Conservation (phyloP, 2,888 invertebrate species). For the Epistrophe eligans region DNA sequence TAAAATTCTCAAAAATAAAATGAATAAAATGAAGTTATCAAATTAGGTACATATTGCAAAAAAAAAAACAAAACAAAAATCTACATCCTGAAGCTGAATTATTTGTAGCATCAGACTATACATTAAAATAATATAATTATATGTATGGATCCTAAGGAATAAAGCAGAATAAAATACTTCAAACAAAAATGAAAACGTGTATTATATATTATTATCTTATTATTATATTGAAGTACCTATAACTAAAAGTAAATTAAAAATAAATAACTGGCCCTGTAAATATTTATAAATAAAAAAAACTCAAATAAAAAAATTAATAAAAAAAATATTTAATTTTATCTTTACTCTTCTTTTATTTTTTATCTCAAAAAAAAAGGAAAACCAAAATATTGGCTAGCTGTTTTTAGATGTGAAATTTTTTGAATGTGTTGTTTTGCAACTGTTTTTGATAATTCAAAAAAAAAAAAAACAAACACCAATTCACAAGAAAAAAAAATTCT, state of each 20-base stretch:
- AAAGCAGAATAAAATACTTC: constrained; percentile 56
- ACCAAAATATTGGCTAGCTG: constrained; percentile 59
- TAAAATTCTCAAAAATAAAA: constrained; percentile 81
- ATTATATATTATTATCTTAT: constrained; percentile 61
- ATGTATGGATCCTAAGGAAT: constrained; percentile 63
- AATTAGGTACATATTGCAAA: constrained; percentile 35
- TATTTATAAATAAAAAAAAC: constrained; percentile 71
- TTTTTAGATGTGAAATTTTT: constrained; percentile 68
- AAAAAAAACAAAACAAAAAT: constrained; percentile 39
- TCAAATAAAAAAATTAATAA: constrained; percentile 34
- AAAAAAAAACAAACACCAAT: constrained; percentile 30
- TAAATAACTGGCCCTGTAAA: constrained; percentile 77
- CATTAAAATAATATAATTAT: constrained; percentile 48
- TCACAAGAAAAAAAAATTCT: constrained; percentile 43
- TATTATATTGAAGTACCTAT: constrained; percentile 69
- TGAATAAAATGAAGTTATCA: constrained; percentile 71
- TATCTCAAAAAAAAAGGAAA: constrained; percentile 54
- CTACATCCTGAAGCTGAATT: constrained; percentile 63
- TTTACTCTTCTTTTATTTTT: constrained; percentile 41
- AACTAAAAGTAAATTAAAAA: constrained; percentile 72
- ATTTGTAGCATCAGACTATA: constrained; percentile 69
- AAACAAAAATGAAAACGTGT: constrained; percentile 78
- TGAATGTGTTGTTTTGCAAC: constrained; percentile 65
- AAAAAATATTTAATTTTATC: constrained; percentile 38
- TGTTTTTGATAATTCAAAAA: constrained; percentile 46